phyloP scores from a whole-genome alignment of 1,140 invertebrate genomes.

The Matsumurasca onukii region DNA sequence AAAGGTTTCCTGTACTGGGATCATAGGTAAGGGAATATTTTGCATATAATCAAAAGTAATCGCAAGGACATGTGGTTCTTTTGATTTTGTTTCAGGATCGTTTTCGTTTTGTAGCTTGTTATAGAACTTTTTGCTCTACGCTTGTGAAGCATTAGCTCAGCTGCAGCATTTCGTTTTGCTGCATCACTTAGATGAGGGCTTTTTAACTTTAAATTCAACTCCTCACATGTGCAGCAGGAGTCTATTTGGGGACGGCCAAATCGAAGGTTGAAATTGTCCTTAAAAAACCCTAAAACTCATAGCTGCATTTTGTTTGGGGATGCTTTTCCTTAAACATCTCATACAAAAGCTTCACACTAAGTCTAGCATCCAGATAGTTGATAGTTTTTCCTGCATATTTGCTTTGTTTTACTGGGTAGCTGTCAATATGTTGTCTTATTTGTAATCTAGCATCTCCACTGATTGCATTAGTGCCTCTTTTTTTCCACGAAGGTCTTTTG shows the following conservation, averaged over 20 bases:
- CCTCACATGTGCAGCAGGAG: constrained; percentile 25
- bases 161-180: not conserved
- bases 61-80: not conserved
- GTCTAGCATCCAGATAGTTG: constrained; percentile 27
- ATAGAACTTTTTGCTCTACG: constrained; percentile 18
- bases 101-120: not conserved
- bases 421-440: constrained; percentile 13
- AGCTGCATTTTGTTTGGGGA: constrained; percentile 29
- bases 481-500: not conserved
- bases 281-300: constrained; percentile 30
- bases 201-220: constrained; percentile 19
- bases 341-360: constrained; percentile 27
- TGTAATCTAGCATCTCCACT: not conserved
- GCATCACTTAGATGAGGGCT: constrained; percentile 7
- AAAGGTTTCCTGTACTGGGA: constrained; percentile 35
- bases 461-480: constrained; percentile 12
- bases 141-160: constrained; percentile 11
- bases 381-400: constrained; percentile 20
- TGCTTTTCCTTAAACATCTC: constrained; percentile 33
- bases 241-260: constrained; percentile 12
- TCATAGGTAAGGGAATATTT: constrained; percentile 32
- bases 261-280: constrained; percentile 15
- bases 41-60: constrained; percentile 36
- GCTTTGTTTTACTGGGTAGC: constrained; percentile 18
- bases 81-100: not conserved